Conservation (phyloP, 2,888 invertebrate species). For the Drosophila glabriapex region DNA sequence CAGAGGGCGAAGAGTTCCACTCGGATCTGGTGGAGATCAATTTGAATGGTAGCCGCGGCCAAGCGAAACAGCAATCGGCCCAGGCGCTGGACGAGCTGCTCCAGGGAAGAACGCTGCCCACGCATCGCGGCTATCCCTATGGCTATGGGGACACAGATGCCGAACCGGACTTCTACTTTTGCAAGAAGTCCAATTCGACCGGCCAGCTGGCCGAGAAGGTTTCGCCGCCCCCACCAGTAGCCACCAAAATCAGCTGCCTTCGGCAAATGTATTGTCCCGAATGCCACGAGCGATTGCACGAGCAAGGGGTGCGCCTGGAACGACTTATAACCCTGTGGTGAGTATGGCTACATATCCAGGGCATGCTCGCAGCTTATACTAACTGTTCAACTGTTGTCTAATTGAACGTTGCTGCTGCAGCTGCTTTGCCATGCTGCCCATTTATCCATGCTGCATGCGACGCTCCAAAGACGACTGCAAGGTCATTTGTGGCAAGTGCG, state of each 20-base stretch:
- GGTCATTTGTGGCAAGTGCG: conserved; percentile 79
- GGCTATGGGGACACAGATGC: conserved; percentile 59
- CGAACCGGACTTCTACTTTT: conserved; percentile 63
- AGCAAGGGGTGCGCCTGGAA: conserved; percentile 72
- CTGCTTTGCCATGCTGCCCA: conserved; percentile 75
- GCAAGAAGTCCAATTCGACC: conserved; percentile 67
- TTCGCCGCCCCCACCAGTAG: conserved; percentile 50
- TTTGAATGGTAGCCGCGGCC: conserved; percentile 48
- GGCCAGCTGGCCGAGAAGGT: conserved; percentile 70
- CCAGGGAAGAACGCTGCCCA: conserved; percentile 36
- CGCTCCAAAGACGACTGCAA: conserved; percentile 71
- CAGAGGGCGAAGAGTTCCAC: conserved; percentile 30
- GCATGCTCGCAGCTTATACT: not conserved
- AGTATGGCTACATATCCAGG: conserved; percentile 13
- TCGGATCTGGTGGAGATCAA: conserved; percentile 78
- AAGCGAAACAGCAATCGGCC: conserved; percentile 53
- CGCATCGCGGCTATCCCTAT: conserved; percentile 71
- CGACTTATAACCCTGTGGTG: conserved; percentile 71
- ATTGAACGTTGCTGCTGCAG: conserved; percentile 40
- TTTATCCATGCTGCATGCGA: conserved; percentile 71
- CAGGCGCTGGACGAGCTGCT: conserved; percentile 60
- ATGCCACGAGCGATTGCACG: conserved; percentile 77
- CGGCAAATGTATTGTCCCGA: conserved; percentile 80
- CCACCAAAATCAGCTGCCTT: conserved; percentile 73
- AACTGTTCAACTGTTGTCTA: not conserved